Conservation (phyloP, 2,113 vertebrate genomes). For the Tenebrosternarchus preto region DNA sequence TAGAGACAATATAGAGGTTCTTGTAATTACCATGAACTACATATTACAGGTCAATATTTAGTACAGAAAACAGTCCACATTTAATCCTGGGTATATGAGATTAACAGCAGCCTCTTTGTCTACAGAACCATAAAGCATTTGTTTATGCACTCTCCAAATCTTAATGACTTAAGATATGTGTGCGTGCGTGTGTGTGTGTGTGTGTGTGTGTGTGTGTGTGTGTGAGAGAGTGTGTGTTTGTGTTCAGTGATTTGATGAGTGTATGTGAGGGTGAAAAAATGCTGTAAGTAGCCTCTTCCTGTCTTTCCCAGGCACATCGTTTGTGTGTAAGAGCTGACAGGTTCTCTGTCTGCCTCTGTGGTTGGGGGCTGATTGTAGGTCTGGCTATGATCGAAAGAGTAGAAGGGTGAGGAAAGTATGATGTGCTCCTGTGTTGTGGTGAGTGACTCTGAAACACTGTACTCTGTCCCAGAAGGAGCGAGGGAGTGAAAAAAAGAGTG, state of each 20-base stretch:
- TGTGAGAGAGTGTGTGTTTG: constrained; percentile 1
- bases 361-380: constrained; percentile 3
- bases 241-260: background rate
- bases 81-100: background rate
- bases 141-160: constrained; percentile 12
- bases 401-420: background rate
- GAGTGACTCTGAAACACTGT: constrained; percentile 28
- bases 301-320: background rate
- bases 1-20: background rate
- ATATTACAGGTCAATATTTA: background rate
- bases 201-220: constrained; percentile 13
- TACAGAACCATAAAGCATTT: constrained; percentile 10
- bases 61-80: background rate
- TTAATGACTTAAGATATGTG: background rate
- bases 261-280: background rate
- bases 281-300: background rate
- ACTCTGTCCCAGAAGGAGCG: constrained; percentile 41
- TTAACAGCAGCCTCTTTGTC: constrained; percentile 3
- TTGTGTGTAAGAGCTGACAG: constrained; percentile 13
- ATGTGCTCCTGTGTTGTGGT: background rate
- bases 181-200: background rate
- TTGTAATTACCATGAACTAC: background rate
- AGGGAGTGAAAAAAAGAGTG: constrained; percentile 26
- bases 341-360: constrained; percentile 14
- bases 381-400: background rate